A percentile compares a stretch with the other conserved stretches of the same genome.
phyloP scores from a whole-genome alignment of 2,888 invertebrate genomes.

The Lysandra coridon region DNA sequence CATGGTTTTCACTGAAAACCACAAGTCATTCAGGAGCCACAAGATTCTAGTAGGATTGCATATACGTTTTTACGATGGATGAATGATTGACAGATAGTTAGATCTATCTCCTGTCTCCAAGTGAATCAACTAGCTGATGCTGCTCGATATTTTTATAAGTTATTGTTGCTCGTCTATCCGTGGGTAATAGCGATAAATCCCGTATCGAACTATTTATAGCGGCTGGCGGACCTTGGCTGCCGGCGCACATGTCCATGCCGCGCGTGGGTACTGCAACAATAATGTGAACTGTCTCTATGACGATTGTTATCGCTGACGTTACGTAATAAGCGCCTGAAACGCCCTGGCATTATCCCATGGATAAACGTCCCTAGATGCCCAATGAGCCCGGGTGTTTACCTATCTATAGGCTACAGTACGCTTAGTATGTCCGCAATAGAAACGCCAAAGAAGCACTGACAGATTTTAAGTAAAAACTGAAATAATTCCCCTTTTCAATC shows the following conservation, averaged over 20 bases:
- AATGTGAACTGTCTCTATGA: constrained; percentile 21
- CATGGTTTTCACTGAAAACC: too few species aligned
- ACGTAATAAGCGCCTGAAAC: neutral
- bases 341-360: too few species aligned
- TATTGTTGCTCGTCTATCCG: constrained; percentile 43
- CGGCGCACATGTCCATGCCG: constrained; percentile 44
- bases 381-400: neutral
- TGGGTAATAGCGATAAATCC: constrained; percentile 64
- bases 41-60: too few species aligned
- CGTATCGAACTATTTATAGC: constrained; percentile 68
- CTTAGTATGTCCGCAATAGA: too few species aligned
- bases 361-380: neutral
- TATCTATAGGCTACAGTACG: too few species aligned
- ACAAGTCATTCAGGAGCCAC: too few species aligned
- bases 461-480: too few species aligned
- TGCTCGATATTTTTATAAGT: constrained; percentile 4
- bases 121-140: neutral
- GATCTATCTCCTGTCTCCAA: too few species aligned
- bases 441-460: too few species aligned
- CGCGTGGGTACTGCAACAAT: constrained; percentile 33
- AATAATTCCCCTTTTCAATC: too few species aligned
- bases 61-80: too few species aligned
- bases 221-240: constrained; percentile 65
- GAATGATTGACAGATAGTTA: too few species aligned
- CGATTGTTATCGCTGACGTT: neutral